Percentiles rank a stretch among this genome's conserved stretches.
These are phyloP conservation scores for Amblyornis subalaris DNA, from an alignment of 2,113 vertebrate species.

Conservation along the genomic window DNA sequence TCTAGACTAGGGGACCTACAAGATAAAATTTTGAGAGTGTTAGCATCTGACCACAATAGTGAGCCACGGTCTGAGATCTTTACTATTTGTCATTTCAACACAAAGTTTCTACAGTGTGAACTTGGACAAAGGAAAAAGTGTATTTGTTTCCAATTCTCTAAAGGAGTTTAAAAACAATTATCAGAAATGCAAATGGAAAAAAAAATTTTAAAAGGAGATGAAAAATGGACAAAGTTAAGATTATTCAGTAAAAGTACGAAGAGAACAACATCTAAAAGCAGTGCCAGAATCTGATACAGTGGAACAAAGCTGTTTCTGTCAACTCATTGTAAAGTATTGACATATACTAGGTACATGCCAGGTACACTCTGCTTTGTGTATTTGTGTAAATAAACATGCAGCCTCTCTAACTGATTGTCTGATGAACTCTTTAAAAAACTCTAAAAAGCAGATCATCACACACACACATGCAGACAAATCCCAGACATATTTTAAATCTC, in stretches of 20 bases:
- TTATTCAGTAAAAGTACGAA: neutral
- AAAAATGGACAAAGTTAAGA: neutral
- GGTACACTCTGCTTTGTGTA: neutral
- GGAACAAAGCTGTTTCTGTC: neutral
- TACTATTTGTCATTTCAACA: neutral
- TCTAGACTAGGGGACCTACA: neutral
- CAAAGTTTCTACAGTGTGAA: neutral
- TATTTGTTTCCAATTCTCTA: neutral
- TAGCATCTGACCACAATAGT: neutral
- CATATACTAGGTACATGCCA: fast-evolving
- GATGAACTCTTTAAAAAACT: neutral
- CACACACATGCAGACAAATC: neutral
- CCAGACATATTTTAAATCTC: neutral
- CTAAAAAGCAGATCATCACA: neutral
- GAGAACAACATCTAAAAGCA: neutral
- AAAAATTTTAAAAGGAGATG: neutral
- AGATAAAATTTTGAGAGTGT: neutral
- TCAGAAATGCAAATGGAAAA: neutral
- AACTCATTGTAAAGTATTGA: neutral
- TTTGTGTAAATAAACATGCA: neutral
- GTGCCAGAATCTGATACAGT: neutral
- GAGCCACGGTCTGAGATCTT: neutral
- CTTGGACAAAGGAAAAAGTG: neutral
- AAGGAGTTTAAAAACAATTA: neutral
- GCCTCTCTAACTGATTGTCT: neutral